phyloP scores from a whole-genome alignment of 2,113 vertebrate species.

The Taxidea taxus region DNA sequence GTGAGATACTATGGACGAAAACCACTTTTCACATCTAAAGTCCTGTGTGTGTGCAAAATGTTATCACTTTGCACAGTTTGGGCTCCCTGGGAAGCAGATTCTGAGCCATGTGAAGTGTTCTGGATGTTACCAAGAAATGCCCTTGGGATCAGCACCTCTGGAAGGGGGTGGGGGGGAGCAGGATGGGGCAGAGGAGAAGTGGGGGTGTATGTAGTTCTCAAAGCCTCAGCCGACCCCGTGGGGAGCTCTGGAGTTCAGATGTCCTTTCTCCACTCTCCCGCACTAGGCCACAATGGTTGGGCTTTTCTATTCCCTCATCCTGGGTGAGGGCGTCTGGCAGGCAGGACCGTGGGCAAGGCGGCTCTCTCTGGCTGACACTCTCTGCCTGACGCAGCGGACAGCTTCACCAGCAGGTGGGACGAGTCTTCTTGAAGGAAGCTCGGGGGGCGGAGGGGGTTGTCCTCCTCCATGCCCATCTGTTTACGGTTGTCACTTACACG shows the following conservation, averaged over 20 bases:
- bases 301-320: background rate
- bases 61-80: background rate
- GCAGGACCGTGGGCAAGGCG: rapidly evolving
- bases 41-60: background rate
- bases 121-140: background rate
- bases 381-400: background rate
- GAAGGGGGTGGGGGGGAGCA: background rate
- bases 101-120: background rate
- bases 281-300: too few species aligned
- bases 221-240: background rate
- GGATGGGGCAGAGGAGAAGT: background rate
- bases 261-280: background rate
- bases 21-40: background rate
- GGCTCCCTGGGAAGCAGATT: background rate
- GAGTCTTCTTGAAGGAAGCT: background rate
- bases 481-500: background rate
- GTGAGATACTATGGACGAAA: background rate
- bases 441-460: too few species aligned
- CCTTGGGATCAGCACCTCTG: background rate
- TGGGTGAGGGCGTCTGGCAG: background rate
- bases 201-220: too few species aligned
- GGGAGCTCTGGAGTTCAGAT: background rate
- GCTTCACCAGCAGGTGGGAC: background rate
- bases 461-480: background rate
- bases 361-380: background rate